These are phyloP conservation scores for Pelusios castaneus DNA, from an alignment of 2,113 vertebrate genomes.

Conservation along the genomic window DNA sequence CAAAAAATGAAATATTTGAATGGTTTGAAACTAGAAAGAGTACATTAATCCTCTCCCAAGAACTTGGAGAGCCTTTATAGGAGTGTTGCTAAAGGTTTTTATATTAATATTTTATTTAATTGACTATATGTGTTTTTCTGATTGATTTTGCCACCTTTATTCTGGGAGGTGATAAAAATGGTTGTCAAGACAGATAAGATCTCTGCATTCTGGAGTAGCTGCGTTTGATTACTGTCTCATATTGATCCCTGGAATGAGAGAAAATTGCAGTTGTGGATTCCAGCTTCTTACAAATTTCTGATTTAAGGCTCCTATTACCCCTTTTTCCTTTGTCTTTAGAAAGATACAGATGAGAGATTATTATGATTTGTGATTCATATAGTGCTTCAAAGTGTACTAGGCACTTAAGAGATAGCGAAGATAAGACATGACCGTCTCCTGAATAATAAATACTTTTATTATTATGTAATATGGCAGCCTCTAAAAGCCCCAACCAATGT, in stretches of 20 bases:
- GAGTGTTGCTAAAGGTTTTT: not conserved
- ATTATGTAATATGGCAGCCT: conserved; percentile 12
- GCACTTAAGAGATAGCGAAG: conserved; percentile 7
- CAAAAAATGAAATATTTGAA: conserved; percentile 27
- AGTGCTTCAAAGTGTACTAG: not conserved
- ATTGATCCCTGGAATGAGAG: not conserved
- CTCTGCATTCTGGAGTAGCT: not conserved
- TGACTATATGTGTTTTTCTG: not conserved
- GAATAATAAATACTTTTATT: not conserved
- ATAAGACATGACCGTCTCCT: not conserved
- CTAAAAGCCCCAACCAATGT: not conserved
- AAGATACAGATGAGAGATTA: conserved; percentile 9
- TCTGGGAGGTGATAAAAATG: conserved; percentile 4
- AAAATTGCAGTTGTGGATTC: not conserved
- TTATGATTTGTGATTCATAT: not conserved
- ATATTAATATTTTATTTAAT: conserved; percentile 1
- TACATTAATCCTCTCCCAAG: not conserved
- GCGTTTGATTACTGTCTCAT: not conserved
- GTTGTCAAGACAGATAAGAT: not conserved
- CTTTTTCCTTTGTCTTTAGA: conserved; percentile 7
- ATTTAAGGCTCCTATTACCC: not conserved
- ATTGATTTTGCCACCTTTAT: conserved; percentile 25
- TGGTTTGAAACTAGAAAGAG: not conserved
- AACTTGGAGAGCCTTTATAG: not conserved
- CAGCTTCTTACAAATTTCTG: not conserved